Conservation (phyloP, 1,140 invertebrate genomes). For the Tetramorium alpestre region DNA sequence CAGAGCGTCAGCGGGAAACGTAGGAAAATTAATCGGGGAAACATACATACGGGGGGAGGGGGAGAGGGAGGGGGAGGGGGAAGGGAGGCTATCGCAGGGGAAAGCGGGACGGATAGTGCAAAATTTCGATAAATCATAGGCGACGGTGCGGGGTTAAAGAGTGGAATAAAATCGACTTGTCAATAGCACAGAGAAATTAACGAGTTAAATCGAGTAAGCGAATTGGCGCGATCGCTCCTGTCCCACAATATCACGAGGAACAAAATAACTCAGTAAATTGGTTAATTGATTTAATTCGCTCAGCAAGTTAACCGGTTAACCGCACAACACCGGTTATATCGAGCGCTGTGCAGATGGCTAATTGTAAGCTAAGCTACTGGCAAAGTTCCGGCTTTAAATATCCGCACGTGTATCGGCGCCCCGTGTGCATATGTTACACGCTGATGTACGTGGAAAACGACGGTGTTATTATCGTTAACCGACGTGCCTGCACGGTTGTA, state of each 20-base stretch:
- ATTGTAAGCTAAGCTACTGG: slow-evolving; percentile 48
- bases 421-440: slow-evolving; percentile 3
- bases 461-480: slow-evolving; percentile 60
- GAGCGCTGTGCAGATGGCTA: neutral
- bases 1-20: slow-evolving; percentile 23
- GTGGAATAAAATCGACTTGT: slow-evolving; percentile 25
- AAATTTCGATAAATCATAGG: slow-evolving; percentile 42
- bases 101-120: neutral
- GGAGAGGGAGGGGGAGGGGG: too few relatives aligned
- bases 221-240: neutral
- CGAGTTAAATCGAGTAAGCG: neutral
- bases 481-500: slow-evolving; percentile 49
- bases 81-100: neutral
- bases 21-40: slow-evolving; percentile 44
- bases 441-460: slow-evolving; percentile 28
- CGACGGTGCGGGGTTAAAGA: slow-evolving; percentile 12
- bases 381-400: slow-evolving; percentile 39
- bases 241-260: neutral
- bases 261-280: slow-evolving; percentile 44
- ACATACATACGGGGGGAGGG: neutral
- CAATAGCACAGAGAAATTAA: slow-evolving; percentile 6
- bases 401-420: neutral
- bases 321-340: slow-evolving; percentile 38
- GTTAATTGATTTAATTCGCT: slow-evolving; percentile 36
- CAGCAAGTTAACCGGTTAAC: slow-evolving; percentile 35